Conservation (phyloP, 2,113 vertebrate genomes). For the Pomatostomus ruficeps region DNA sequence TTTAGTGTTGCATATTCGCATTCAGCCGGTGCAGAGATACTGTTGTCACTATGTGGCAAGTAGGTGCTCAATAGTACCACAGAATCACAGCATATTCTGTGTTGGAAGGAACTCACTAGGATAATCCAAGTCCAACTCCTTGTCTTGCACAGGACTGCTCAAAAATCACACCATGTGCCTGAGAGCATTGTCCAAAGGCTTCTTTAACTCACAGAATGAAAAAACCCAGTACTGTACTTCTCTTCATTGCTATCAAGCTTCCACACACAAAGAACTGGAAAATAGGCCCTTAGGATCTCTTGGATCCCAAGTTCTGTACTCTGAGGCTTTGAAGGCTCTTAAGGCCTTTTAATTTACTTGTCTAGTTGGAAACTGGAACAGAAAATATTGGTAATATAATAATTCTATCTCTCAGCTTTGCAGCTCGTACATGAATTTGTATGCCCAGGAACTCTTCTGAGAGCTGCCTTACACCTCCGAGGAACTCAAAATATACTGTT, state of each 20-base stretch:
- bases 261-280: background rate
- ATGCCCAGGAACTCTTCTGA: background rate
- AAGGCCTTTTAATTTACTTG: conserved; percentile 11
- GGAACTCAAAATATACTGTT: background rate
- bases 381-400: conserved; percentile 17
- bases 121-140: background rate
- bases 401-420: background rate
- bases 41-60: background rate
- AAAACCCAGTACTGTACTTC: background rate
- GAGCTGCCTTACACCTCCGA: background rate
- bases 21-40: background rate
- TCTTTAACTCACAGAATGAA: background rate
- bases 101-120: background rate
- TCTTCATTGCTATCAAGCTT: background rate
- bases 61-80: background rate
- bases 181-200: background rate
- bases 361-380: conserved; percentile 31
- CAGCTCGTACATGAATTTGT: background rate
- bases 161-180: background rate
- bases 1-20: background rate
- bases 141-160: background rate
- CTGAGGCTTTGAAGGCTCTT: background rate
- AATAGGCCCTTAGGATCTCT: background rate
- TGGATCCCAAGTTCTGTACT: background rate
- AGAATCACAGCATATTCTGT: background rate